Evolutionary conservation across 2,797 vertebrate genomes (phyloP).

Genomic region (Sebastes itinus): DNA sequence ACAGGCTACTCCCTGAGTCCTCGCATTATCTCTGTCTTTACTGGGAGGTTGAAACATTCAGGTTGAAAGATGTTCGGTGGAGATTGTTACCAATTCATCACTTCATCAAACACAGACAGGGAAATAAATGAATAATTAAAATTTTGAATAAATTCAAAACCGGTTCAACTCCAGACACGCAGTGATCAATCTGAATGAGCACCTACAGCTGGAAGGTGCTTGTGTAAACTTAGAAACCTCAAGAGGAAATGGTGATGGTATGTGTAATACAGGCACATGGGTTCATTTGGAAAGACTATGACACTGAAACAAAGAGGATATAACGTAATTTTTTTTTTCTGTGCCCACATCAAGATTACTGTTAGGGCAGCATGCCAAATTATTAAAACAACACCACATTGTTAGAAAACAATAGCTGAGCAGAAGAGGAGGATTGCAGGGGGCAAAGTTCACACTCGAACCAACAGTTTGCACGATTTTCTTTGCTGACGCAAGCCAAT

Average conservation of each 20-base stretch:
- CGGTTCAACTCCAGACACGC: neutral
- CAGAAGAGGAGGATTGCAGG: conserved; percentile 48
- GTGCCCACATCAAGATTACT: conserved; percentile 9
- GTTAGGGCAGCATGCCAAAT: neutral
- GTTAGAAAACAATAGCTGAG: conserved; percentile 57
- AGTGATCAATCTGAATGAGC: neutral
- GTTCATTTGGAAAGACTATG: conserved; percentile 30
- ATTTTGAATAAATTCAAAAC: neutral
- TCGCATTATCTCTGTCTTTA: neutral
- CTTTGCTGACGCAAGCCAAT: neutral
- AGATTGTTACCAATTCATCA: neutral
- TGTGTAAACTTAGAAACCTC: conserved; percentile 42
- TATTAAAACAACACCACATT: conserved; percentile 49
- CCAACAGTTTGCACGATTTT: conserved; percentile 15
- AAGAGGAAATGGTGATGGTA: conserved; percentile 67
- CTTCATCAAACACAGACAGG: neutral
- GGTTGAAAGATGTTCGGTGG: neutral
- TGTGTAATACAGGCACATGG: conserved; percentile 48
- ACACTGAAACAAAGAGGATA: conserved; percentile 20
- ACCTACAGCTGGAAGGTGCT: neutral
- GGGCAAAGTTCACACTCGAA: conserved; percentile 59
- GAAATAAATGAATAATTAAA: neutral
- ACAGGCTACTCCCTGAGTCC: conserved; percentile 44
- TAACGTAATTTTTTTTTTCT: neutral
- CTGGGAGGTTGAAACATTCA: neutral